Conservation (phyloP, 2,797 vertebrate species). For the Siniperca obscura region DNA sequence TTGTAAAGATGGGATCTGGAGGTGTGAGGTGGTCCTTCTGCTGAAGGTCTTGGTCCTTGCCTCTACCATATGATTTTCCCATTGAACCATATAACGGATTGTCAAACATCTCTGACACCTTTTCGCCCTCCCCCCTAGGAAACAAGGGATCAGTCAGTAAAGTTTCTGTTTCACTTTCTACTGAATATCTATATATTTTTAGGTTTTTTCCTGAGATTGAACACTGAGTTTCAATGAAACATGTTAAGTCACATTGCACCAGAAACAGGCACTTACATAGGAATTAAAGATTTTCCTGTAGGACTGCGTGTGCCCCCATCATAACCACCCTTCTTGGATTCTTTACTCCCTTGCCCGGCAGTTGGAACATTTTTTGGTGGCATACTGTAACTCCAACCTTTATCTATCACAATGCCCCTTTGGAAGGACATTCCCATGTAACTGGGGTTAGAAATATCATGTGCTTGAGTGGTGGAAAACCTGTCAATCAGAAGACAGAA, state of each 20-base stretch:
- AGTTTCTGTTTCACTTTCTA: background rate
- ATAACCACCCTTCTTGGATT: constrained; percentile 83
- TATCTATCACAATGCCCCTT: constrained; percentile 81
- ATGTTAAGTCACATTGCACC: background rate
- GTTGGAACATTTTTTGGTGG: constrained; percentile 77
- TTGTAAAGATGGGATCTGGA: constrained; percentile 73
- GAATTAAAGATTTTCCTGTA: constrained; percentile 77
- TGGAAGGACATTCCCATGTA: constrained; percentile 87
- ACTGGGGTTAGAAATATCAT: constrained; percentile 90
- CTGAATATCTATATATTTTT: background rate
- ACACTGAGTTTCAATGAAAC: background rate
- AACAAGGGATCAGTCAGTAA: constrained; percentile 17
- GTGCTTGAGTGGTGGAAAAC: constrained; percentile 65
- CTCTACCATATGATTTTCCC: constrained; percentile 69
- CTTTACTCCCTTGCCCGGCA: constrained; percentile 77
- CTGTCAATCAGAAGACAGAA: constrained; percentile 69
- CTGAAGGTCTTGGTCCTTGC: constrained; percentile 86
- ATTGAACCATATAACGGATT: constrained; percentile 94
- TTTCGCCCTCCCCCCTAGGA: constrained; percentile 78
- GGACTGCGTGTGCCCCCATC: constrained; percentile 75
- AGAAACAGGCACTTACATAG: constrained; percentile 81
- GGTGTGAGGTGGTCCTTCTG: constrained; percentile 82
- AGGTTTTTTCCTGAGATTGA: background rate
- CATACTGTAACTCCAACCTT: constrained; percentile 88
- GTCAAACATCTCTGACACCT: constrained; percentile 93